Evolutionary conservation across 2,888 invertebrate genomes (phyloP), one percentile per base, ranked within the genome.

Genomic region (Cyclophora albipunctata): DNA sequence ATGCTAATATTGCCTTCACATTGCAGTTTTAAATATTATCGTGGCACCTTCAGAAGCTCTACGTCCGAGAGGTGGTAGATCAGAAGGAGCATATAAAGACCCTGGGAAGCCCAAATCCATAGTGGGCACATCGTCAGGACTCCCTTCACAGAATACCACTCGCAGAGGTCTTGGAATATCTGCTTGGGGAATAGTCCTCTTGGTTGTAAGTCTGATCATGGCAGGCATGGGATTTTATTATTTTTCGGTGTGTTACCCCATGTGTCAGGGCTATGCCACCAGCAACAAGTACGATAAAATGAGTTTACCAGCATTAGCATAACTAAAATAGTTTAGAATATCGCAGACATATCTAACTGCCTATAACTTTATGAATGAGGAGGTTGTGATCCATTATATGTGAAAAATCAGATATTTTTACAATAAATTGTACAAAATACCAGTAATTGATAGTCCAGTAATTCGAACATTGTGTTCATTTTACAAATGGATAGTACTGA

Each of bases 151-250:
- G 51, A 69, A 68, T 42, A 45, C 73, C 2, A 64, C 75, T 2
- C 67, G 80, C 42, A 71, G 71, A 66, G 86, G 89, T 7, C 60
- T 88, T n/a, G 90, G 90, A 3, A 78, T 92, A 40, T 91, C 92
- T 0, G 93, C 93, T 0, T 93, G 92, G 90, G 92, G 92, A 33
- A 90, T 93, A 35, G 90, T 92, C 6, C 74, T 83, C n/a, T 63
- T 91, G 5, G 73, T 91, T 51, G 68, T 91, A 6, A 78, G 82
- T 2, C 54, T 90, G n/a, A 88, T 91, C 42, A 63, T 91, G 33
- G 74, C 86, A 3, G 84, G 86, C 55, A 81, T 90, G 71, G 89
- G 89, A 0, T 82, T 90, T 42, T 93, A 93, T 65, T 93, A 93
- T 63, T 89, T 91, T 55, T 89, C 91, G 37, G 88, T 93, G 60